phyloP scores from a whole-genome alignment of 2,113 vertebrate species.

The Columba livia region DNA sequence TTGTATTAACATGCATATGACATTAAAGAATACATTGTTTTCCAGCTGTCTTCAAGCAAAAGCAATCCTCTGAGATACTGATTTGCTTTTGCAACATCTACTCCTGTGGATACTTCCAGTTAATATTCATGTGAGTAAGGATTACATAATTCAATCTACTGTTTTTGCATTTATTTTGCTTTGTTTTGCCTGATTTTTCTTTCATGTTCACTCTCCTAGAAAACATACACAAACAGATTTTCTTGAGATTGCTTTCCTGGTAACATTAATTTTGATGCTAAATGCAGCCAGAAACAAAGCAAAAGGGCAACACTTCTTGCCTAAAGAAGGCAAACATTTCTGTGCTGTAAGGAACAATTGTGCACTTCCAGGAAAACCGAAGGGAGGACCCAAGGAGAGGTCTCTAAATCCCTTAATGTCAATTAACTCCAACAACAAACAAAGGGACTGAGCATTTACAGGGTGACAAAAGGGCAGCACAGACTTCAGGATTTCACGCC shows the following conservation, averaged over 20 bases:
- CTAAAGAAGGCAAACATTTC: not conserved
- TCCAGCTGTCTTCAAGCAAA: constrained; percentile 56
- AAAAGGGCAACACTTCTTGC: not conserved
- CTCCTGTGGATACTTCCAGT: not conserved
- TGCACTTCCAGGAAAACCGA: not conserved
- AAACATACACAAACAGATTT: not conserved
- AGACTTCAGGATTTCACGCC: not conserved
- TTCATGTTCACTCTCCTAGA: not conserved
- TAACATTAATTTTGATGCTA: not conserved
- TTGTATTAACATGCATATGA: constrained; percentile 62
- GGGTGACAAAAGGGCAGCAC: not conserved
- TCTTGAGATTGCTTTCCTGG: not conserved
- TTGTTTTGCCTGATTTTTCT: constrained; percentile 2
- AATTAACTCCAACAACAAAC: not conserved
- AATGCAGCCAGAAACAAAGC: constrained; percentile 30
- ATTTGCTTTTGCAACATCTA: constrained; percentile 11
- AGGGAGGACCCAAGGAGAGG: not conserved
- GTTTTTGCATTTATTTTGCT: constrained; percentile 8
- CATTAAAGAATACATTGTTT: constrained; percentile 60
- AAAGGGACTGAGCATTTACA: not conserved
- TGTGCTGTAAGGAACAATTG: not conserved
- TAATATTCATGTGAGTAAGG: not conserved
- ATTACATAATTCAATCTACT: not conserved
- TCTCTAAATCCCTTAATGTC: not conserved
- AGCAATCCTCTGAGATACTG: not conserved